Base-by-base conservation (phyloP, 2,888 invertebrate genomes). In the Calameuta pallipes region DNA sequence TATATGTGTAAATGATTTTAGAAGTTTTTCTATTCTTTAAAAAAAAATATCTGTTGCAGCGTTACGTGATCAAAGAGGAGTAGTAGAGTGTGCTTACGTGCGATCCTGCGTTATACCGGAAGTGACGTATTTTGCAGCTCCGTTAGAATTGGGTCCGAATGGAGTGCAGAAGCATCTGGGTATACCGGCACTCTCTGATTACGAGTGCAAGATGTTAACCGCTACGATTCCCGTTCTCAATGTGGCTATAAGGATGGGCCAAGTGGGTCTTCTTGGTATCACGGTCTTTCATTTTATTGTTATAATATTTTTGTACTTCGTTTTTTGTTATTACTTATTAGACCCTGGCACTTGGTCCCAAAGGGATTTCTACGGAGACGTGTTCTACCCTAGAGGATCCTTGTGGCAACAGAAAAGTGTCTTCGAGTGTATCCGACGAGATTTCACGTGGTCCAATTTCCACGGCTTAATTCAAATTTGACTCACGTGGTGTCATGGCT, bases 161-260 rank as follows among this genome's bases (percentile, higher is more conserved):
- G 90, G 90, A 13, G 82, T 90, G 56, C 89, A 89, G 71, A 88
- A 82, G 78, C 83, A 89, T 78, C 83, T 90, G 77, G 87, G 86
- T 68, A 79, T 90, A 69, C 88, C 89, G 36, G 80, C 83, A n/a
- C 81, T 90, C 41, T 83, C 81, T 69, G 80, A 80, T 41, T 80
- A 80, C 75, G 90, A 90, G 78, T 83, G 84, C 80, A 82, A 82
- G 30, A 78, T 85, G 35, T 83, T 90, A 3, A 75, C 77, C 15
- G 76, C 78, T 31, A 86, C 84, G 1, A 76, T 87, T 41, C 86
- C 88, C 0, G 71, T 80, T 56, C 80, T 89, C 56, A 81, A 78
- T 73, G 77, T 78, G 35, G 86, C 81, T 2, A 88, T 89, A 31
- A 76, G 76, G 41, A 77, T 83, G 1, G 89, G 89, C 69, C 86